Conservation (phyloP, 35 echinoderm and acorn worm species). For the Chiridota heheva region DNA sequence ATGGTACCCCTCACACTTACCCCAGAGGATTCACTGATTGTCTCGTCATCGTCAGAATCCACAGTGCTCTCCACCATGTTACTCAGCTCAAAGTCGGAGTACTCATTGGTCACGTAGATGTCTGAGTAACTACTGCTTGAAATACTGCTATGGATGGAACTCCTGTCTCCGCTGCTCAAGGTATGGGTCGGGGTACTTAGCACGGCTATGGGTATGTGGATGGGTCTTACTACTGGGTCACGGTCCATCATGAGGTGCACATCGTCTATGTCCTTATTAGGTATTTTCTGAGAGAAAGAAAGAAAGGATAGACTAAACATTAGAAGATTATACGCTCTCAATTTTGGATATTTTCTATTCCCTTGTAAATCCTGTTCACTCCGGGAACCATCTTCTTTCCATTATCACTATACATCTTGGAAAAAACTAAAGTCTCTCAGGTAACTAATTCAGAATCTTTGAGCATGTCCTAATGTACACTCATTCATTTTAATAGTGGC, state of each 20-base stretch:
- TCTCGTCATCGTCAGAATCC: conserved; percentile 97
- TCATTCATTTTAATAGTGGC: too few relatives aligned
- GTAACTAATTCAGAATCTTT: too few relatives aligned
- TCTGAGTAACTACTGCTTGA: conserved; percentile 86
- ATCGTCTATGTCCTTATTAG: conserved; percentile 66
- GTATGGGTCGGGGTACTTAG: conserved; percentile 68
- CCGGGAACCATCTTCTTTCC: too few relatives aligned
- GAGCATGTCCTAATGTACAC: too few relatives aligned
- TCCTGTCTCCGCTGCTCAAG: conserved; percentile 77
- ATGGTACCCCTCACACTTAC: too few relatives aligned
- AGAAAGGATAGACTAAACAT: background rate
- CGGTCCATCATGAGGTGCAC: conserved; percentile 61
- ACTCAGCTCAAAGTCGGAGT: conserved; percentile 67
- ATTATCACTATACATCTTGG: too few relatives aligned
- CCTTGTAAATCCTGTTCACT: too few relatives aligned
- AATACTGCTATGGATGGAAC: conserved; percentile 91
- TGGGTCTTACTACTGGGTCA: conserved; percentile 2
- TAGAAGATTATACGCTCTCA: background rate
- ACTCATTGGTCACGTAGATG: conserved; percentile 55
- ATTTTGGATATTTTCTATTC: too few relatives aligned
- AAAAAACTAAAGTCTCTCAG: too few relatives aligned
- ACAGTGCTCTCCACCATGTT: conserved; percentile 84
- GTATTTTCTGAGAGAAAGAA: conserved; percentile 40
- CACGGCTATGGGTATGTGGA: conserved; percentile 42
- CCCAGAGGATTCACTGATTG: conserved; percentile 92